Percentiles rank a stretch among this genome's conserved stretches.
These are phyloP conservation scores for Lophochroa leadbeateri DNA, from an alignment of 2,113 vertebrate species.

Conservation along the genomic window DNA sequence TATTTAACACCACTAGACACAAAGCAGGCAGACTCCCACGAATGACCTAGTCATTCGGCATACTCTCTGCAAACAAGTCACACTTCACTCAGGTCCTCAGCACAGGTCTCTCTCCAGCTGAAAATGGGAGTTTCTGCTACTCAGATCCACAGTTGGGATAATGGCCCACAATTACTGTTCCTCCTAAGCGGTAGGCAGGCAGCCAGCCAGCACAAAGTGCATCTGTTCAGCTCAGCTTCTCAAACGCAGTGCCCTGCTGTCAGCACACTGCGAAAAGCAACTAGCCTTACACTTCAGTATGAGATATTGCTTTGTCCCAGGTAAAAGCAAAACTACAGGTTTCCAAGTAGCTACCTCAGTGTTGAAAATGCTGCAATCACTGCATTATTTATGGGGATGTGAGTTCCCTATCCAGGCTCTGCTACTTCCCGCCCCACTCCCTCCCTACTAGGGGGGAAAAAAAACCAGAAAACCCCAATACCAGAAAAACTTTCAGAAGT, in stretches of 20 bases:
- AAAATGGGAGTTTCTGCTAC: neutral
- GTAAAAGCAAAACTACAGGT: neutral
- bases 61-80: neutral
- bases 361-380: neutral
- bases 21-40: neutral
- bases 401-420: neutral
- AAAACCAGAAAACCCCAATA: neutral
- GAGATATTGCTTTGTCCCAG: neutral
- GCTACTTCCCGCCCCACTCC: neutral
- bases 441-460: accelerated
- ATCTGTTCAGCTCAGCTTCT: neutral
- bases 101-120: neutral
- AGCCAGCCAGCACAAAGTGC: neutral
- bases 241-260: neutral
- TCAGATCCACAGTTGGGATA: neutral
- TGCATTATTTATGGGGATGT: neutral
- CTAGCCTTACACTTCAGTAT: accelerated
- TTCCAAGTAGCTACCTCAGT: neutral
- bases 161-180: neutral
- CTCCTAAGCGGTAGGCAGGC: neutral
- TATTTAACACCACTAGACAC: neutral
- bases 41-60: neutral
- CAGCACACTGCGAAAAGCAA: neutral
- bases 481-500: neutral
- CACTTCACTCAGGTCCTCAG: neutral